phyloP scores from a whole-genome alignment of 2,888 invertebrate species.

The Bombylius discolor region DNA sequence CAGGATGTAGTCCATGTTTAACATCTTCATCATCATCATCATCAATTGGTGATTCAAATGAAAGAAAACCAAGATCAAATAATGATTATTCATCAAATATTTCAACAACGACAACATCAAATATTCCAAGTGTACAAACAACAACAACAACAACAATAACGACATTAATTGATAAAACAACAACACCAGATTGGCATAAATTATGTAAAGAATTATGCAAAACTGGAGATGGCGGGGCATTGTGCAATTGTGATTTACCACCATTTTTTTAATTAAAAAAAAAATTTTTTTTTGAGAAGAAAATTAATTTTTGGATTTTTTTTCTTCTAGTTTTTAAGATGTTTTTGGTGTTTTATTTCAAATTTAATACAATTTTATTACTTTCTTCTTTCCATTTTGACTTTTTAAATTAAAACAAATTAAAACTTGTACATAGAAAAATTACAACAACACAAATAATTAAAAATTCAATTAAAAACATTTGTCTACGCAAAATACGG shows the following conservation, averaged over 20 bases:
- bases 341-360: too few relatives aligned
- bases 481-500: too few relatives aligned
- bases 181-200: constrained; percentile 44
- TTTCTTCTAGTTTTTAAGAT: too few relatives aligned
- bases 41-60: background rate
- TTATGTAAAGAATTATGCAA: constrained; percentile 54
- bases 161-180: constrained; percentile 7
- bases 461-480: too few relatives aligned
- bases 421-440: too few relatives aligned
- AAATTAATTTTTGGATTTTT: too few relatives aligned
- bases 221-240: constrained; percentile 58
- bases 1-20: constrained; percentile 28
- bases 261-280: constrained; percentile 37
- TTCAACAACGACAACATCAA: background rate
- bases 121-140: background rate
- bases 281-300: too few relatives aligned
- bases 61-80: constrained; percentile 8
- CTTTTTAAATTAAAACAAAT: too few relatives aligned
- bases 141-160: background rate
- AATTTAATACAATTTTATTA: too few relatives aligned
- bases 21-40: background rate
- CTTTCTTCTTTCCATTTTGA: too few relatives aligned
- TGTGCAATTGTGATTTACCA: constrained; percentile 59
- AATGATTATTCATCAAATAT: too few relatives aligned
- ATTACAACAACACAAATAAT: too few relatives aligned